Percentiles rank a stretch among this genome's conserved stretches.
These are phyloP conservation scores for Oxyteleia sp. DNA, from an alignment of 2,888 invertebrate species.

Conservation along the genomic window DNA sequence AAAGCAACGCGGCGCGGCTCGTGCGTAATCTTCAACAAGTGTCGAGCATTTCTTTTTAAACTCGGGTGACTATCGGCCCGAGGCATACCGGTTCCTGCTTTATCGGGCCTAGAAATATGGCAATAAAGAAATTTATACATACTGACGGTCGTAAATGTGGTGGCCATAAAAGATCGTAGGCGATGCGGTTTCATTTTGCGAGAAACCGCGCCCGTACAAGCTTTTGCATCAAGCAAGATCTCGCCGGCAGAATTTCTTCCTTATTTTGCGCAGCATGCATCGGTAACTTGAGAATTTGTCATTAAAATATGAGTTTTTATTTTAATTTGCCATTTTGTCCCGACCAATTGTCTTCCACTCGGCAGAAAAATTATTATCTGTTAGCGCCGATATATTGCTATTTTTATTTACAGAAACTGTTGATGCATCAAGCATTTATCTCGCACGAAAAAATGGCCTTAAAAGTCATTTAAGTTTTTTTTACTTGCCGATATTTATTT, in stretches of 20 bases:
- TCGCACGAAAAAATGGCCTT: too few species aligned
- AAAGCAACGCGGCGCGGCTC: constrained; percentile 45
- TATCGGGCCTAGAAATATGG: constrained; percentile 73
- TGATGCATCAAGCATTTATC: too few species aligned
- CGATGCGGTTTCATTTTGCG: constrained; percentile 69
- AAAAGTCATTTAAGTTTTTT: too few species aligned
- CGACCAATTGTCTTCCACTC: constrained; percentile 37
- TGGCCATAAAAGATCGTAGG: constrained; percentile 73
- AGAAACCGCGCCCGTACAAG: constrained; percentile 65
- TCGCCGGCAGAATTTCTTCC: constrained; percentile 63
- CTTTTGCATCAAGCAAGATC: constrained; percentile 54
- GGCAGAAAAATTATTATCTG: constrained; percentile 13
- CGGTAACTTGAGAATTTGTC: constrained; percentile 55
- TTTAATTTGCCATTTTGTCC: constrained; percentile 37
- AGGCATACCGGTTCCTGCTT: constrained; percentile 72
- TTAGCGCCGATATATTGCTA: neutral
- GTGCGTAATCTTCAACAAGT: constrained; percentile 65
- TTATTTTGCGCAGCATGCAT: constrained; percentile 56
- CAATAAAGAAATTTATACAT: constrained; percentile 73
- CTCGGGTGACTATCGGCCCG: constrained; percentile 49
- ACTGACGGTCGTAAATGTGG: constrained; percentile 72
- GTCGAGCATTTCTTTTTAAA: constrained; percentile 66
- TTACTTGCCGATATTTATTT: too few species aligned
- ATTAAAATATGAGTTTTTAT: constrained; percentile 29
- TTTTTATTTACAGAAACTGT: too few species aligned